Percentiles rank a stretch among this genome's conserved stretches.
These are phyloP conservation scores for Eurypyga helias DNA, from an alignment of 2,113 vertebrate species.

Conservation along the genomic window DNA sequence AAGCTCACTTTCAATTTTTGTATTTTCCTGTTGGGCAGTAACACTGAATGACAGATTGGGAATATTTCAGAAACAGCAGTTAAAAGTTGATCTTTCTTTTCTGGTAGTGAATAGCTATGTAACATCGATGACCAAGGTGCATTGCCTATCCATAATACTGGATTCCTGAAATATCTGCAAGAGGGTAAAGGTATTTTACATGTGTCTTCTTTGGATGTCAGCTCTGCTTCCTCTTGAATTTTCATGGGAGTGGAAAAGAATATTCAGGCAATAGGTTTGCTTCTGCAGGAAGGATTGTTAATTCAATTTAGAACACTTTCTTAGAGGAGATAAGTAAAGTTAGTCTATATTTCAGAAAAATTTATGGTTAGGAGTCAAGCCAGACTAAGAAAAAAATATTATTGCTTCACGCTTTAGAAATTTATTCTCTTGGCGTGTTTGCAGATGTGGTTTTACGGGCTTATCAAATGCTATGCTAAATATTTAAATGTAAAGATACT, in stretches of 20 bases:
- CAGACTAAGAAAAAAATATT: background rate
- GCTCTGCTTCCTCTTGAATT: slow-evolving; percentile 1
- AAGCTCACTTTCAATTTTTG: background rate
- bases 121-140: background rate
- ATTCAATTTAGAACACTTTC: background rate
- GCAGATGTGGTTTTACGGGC: background rate
- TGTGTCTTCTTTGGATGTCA: background rate
- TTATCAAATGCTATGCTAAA: background rate
- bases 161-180: background rate
- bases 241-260: background rate
- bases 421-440: slow-evolving; percentile 18
- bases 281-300: background rate
- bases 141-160: background rate
- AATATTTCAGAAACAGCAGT: background rate
- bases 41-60: background rate
- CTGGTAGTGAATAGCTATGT: background rate
- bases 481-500: background rate
- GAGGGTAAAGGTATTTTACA: background rate
- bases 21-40: background rate
- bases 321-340: background rate
- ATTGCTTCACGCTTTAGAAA: slow-evolving; percentile 20
- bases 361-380: background rate
- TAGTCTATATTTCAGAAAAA: background rate
- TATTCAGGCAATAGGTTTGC: background rate
- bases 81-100: background rate